These are phyloP conservation scores for Scaptomyza polygonia DNA, from an alignment of 2,888 invertebrate species.

Conservation along the genomic window DNA sequence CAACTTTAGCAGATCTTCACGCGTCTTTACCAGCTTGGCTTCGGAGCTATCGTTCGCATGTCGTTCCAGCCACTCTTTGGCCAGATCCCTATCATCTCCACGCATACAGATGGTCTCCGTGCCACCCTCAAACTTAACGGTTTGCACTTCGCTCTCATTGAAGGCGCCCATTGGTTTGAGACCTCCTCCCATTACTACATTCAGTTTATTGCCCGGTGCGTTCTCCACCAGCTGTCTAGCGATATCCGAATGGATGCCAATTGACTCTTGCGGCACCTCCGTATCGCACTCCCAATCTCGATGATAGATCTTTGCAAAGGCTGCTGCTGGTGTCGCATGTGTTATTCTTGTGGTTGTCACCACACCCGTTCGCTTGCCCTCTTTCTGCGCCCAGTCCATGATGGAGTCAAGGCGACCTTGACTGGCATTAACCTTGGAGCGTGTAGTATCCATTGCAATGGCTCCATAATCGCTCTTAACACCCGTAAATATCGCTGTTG, in stretches of 20 bases:
- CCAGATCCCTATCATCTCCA: constrained; percentile 86
- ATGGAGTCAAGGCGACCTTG: constrained; percentile 85
- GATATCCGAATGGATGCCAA: constrained; percentile 86
- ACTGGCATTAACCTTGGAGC: constrained; percentile 73
- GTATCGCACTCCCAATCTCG: constrained; percentile 87
- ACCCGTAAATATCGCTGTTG: constrained; percentile 88
- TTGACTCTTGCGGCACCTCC: constrained; percentile 76
- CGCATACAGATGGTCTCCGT: constrained; percentile 84
- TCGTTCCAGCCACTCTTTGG: constrained; percentile 85
- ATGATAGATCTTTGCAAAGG: constrained; percentile 86
- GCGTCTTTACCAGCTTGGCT: constrained; percentile 82
- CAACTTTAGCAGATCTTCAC: constrained; percentile 83
- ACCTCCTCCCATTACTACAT: constrained; percentile 88
- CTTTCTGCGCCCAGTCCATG: constrained; percentile 87
- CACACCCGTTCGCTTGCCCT: constrained; percentile 87
- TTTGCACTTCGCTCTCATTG: constrained; percentile 56
- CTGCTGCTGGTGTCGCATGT: constrained; percentile 88
- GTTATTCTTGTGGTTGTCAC: constrained; percentile 89
- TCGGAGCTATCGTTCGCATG: constrained; percentile 71
- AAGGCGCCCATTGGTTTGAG: constrained; percentile 84
- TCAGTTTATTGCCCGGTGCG: constrained; percentile 86
- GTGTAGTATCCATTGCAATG: constrained; percentile 85
- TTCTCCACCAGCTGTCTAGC: constrained; percentile 87
- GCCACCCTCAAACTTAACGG: constrained; percentile 73
- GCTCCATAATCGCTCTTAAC: constrained; percentile 87